These are phyloP conservation scores for Heterotis niloticus DNA, from an alignment of 2,113 vertebrate species.

Conservation along the genomic window DNA sequence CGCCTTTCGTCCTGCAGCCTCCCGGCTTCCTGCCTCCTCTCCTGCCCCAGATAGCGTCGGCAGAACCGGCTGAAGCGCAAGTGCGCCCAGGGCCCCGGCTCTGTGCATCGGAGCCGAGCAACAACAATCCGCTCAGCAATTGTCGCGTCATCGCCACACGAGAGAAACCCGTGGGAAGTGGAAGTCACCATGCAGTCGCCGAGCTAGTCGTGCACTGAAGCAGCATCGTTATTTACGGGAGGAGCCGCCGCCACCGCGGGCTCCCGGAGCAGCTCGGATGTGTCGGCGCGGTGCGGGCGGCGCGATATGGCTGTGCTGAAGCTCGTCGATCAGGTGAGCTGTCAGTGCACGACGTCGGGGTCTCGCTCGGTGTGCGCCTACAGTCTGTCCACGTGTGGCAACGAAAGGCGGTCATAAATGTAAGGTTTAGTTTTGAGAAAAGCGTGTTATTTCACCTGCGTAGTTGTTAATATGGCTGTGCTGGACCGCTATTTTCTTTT, in stretches of 20 bases:
- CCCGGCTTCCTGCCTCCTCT: conserved; percentile 32
- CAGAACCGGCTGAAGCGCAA: conserved; percentile 48
- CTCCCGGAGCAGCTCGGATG: conserved; percentile 47
- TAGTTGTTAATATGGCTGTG: neutral
- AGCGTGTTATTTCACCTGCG: too few species aligned
- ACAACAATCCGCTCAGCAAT: neutral
- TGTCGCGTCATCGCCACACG: too few species aligned
- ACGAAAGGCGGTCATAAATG: too few species aligned
- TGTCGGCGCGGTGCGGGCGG: conserved; percentile 45
- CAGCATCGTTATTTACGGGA: neutral
- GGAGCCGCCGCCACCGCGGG: neutral
- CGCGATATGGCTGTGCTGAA: conserved; percentile 72
- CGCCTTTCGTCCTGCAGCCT: conserved; percentile 34
- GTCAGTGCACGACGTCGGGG: neutral
- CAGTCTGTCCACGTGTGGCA: too few species aligned
- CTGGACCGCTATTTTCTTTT: conserved; percentile 22
- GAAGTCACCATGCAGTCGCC: too few species aligned
- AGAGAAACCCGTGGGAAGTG: too few species aligned
- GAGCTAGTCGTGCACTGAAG: neutral
- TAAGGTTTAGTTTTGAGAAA: too few species aligned
- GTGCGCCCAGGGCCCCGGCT: conserved; percentile 52
- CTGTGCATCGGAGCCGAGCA: conserved; percentile 24
- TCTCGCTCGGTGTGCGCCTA: too few species aligned
- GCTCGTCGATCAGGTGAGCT: conserved; percentile 68
- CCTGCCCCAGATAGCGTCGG: conserved; percentile 51